phyloP scores from a whole-genome alignment of 1,140 invertebrate genomes.

The Tetramorium simillimum region DNA sequence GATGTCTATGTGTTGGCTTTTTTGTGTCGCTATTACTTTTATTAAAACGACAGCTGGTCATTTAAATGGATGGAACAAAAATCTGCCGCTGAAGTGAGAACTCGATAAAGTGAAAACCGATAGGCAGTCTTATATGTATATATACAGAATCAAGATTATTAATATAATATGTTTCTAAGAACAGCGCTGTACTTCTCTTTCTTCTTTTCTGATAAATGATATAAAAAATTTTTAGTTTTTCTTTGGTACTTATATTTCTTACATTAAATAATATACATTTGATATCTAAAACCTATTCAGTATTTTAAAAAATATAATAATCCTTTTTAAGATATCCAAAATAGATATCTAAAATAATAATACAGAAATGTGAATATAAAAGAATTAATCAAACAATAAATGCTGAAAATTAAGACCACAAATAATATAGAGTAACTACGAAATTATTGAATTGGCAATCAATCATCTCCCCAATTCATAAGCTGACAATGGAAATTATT shows the following conservation, averaged over 20 bases:
- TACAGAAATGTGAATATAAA: background rate
- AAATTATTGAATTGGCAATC: slow-evolving; percentile 11
- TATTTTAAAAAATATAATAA: background rate
- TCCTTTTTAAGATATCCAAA: background rate
- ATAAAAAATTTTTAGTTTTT: background rate
- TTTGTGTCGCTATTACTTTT: slow-evolving; percentile 4
- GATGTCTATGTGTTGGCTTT: background rate
- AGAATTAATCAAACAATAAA: background rate
- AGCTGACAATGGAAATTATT: slow-evolving; percentile 1
- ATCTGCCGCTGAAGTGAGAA: slow-evolving; percentile 13
- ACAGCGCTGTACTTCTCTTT: background rate
- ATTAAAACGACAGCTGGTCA: slow-evolving; percentile 43
- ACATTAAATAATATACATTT: background rate
- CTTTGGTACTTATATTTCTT: background rate
- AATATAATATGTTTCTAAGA: background rate
- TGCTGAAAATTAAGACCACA: background rate
- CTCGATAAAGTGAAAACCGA: slow-evolving; percentile 40
- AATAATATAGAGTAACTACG: background rate
- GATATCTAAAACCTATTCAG: background rate
- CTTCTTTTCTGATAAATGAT: background rate
- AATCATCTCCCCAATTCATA: background rate
- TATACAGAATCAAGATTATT: background rate
- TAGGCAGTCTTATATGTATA: slow-evolving; percentile 2
- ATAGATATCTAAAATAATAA: background rate
- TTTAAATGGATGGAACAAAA: slow-evolving; percentile 32